Base-by-base conservation (phyloP, 2,113 vertebrate genomes). In the Ondatra zibethicus region DNA sequence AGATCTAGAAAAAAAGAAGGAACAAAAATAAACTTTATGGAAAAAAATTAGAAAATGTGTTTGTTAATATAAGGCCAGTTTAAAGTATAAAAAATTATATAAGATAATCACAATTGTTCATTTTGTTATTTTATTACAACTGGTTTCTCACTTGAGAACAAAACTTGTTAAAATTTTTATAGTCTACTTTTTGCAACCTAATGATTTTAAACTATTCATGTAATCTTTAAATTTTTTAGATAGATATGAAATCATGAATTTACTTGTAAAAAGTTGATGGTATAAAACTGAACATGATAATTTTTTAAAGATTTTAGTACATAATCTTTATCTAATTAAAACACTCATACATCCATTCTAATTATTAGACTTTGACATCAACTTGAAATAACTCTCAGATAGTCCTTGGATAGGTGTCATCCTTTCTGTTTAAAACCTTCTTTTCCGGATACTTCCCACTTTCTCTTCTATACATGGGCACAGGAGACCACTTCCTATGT, bases 1-100 rank as follows among this genome's bases (percentile, higher is more conserved):
- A 85, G 16, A 72, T 61, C 7, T 72, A 10, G 0, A 61, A 27
- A 73, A 13, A 58, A 0, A 66, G 12, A 47, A 9, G 52, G 70
- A 86, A 19, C 10, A 89, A 87, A 95, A 75, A 84, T 66, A 89
- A 87, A 13, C 0, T 68, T 93, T 58, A 11, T 45, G 7, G 21
- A 61, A 91, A 65, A 88, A 91, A 94, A 55, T 12, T 16, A 91
- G 50, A 95, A 89, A 91, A 42, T 5, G 10, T 89, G 23, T 72
- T 9, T 63, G 42, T 91, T 90, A 88, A 33, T 93, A 27, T 2
- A 72, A 88, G 33, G 7, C 78, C 27, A 91, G 68, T 73, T 96
- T 47, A 33, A 82, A 92, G n/a, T n/a, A 55, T 65, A 73, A 31
- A 76, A 42, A 65, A 23, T 58, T 36, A n/a, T 52, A 4, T 55